phyloP scores from a whole-genome alignment of 2,797 vertebrate species.

The Typhlichthys eigenmanni region DNA sequence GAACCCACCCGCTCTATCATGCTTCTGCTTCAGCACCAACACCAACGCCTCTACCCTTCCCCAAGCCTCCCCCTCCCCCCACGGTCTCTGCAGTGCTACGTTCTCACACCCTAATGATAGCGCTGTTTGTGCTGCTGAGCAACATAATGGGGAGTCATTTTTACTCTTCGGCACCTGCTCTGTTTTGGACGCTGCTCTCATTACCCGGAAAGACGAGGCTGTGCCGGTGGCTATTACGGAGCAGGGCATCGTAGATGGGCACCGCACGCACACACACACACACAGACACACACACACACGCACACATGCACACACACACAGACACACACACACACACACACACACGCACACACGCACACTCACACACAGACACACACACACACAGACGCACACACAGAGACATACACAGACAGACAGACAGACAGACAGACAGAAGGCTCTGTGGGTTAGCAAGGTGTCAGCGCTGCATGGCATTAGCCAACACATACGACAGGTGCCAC shows the following conservation, averaged over 20 bases:
- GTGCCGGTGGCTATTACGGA: no score
- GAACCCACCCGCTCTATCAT: slow-evolving; percentile 47
- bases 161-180: slow-evolving; percentile 27
- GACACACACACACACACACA: not conserved
- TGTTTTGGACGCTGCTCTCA: slow-evolving; percentile 7
- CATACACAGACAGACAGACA: not conserved
- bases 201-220: no score
- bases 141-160: slow-evolving; percentile 48
- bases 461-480: no score
- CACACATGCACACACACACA: not conserved
- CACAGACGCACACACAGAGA: not conserved
- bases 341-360: not conserved
- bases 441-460: no score
- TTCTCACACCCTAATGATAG: slow-evolving; percentile 32
- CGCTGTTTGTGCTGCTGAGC: not conserved
- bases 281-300: not conserved
- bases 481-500: no score
- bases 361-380: not conserved
- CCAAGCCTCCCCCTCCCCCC: slow-evolving; percentile 14
- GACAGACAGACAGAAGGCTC: not conserved
- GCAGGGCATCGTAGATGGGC: not conserved
- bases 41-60: not conserved
- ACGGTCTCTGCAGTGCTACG: slow-evolving; percentile 35
- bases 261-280: not conserved
- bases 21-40: slow-evolving; percentile 7